Evolutionary conservation across 1,140 invertebrate genomes (phyloP).

Genomic region (Brachystomella parvula): DNA sequence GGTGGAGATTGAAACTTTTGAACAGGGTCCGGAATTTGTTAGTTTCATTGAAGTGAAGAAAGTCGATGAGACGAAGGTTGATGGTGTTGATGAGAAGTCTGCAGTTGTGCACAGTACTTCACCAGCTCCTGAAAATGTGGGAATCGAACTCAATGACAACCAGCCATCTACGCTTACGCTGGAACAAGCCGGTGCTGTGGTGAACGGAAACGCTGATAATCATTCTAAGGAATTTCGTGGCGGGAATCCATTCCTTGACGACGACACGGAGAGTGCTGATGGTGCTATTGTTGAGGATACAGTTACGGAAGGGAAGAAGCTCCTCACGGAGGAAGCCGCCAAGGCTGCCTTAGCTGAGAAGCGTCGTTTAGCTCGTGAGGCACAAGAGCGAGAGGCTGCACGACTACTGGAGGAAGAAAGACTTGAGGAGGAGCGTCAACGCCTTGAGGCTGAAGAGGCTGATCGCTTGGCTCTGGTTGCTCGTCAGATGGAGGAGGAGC

Average conservation of each 20-base stretch:
- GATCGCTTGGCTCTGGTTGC: slow-evolving; percentile 48
- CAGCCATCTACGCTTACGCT: too few species aligned
- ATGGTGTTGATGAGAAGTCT: not conserved
- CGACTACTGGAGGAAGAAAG: slow-evolving; percentile 38
- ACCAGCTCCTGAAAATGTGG: too few species aligned
- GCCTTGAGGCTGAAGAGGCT: slow-evolving; percentile 64
- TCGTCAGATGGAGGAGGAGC: slow-evolving; percentile 31
- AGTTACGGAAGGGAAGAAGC: not conserved
- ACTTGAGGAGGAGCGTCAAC: slow-evolving; percentile 57
- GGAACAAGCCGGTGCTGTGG: not conserved
- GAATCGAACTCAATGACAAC: too few species aligned
- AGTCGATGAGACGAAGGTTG: not conserved
- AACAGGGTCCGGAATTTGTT: not conserved
- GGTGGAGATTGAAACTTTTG: not conserved
- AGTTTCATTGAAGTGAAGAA: not conserved
- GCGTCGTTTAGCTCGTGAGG: slow-evolving; percentile 68
- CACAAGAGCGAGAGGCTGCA: slow-evolving; percentile 71
- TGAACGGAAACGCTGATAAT: not conserved
- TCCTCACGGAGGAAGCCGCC: slow-evolving; percentile 79
- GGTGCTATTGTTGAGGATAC: not conserved
- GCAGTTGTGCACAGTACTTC: not conserved
- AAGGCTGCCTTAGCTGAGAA: slow-evolving; percentile 81
- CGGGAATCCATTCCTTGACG: not conserved
- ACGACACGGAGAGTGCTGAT: not conserved
- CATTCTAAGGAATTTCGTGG: not conserved